Percentiles rank a stretch among this genome's conserved stretches.
Evolutionary conservation across 1,140 invertebrate species (phyloP).

Genomic region (Orussus abietinus): DNA sequence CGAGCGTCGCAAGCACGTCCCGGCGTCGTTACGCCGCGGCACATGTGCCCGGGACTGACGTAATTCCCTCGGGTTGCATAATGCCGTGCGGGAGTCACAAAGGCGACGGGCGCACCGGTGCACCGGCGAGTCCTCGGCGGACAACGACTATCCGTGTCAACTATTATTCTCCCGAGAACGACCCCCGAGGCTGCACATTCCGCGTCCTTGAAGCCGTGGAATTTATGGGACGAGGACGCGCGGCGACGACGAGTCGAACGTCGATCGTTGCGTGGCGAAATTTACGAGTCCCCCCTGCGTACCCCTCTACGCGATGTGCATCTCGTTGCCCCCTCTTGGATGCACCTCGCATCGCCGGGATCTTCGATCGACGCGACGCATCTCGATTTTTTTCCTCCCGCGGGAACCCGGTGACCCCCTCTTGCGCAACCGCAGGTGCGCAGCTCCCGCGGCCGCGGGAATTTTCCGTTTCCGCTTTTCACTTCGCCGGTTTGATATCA

Average conservation of each 20-base stretch:
- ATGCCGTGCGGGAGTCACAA: conserved; percentile 20
- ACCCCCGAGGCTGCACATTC: conserved; percentile 18
- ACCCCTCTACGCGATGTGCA: too few relatives aligned
- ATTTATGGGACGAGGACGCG: conserved; percentile 39
- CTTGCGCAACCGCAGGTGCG: too few relatives aligned
- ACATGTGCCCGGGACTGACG: conserved; percentile 25
- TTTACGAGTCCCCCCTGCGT: too few relatives aligned
- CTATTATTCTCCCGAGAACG: conserved; percentile 32
- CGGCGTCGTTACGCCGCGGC: conserved; percentile 12
- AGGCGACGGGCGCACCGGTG: conserved; percentile 12
- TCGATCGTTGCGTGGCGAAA: conserved; percentile 19
- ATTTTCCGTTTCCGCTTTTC: too few relatives aligned
- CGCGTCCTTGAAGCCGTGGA: conserved; percentile 31
- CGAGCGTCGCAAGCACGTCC: too few relatives aligned
- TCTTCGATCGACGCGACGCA: too few relatives aligned
- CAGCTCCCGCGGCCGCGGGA: too few relatives aligned
- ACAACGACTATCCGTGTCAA: conserved; percentile 32
- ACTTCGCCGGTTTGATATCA: too few relatives aligned
- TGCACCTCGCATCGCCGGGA: too few relatives aligned
- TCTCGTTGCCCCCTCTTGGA: too few relatives aligned
- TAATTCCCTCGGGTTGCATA: conserved; percentile 27
- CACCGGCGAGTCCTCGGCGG: conserved; percentile 10
- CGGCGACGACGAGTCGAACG: conserved; percentile 19
- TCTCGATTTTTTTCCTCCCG: too few relatives aligned
- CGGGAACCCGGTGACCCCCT: too few relatives aligned